These are phyloP conservation scores for Heteropelma amictum DNA, from an alignment of 2,888 invertebrate species.

Conservation along the genomic window DNA sequence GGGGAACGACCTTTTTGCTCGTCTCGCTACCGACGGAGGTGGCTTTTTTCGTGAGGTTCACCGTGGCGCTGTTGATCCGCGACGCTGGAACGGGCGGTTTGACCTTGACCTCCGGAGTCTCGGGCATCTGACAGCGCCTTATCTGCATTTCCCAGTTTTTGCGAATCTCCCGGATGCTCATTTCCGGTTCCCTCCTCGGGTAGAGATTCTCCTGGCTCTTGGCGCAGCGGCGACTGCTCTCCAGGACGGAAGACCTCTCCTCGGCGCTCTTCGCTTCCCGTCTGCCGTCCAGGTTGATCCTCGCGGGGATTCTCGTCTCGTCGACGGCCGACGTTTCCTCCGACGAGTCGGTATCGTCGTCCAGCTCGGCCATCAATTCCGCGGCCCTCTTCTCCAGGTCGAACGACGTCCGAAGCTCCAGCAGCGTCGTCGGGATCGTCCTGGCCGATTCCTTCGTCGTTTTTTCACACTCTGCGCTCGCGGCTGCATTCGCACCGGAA, in stretches of 20 bases:
- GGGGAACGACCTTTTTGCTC: no score
- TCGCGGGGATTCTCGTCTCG: constrained; percentile 50
- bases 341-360: constrained; percentile 73
- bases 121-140: constrained; percentile 44
- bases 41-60: constrained; percentile 42
- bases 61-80: constrained; percentile 54
- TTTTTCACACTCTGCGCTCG: constrained; percentile 52
- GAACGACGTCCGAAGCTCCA: constrained; percentile 69
- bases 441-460: constrained; percentile 64
- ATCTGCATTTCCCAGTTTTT: constrained; percentile 73
- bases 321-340: constrained; percentile 64
- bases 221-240: constrained; percentile 59
- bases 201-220: constrained; percentile 66
- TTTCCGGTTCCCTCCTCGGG: constrained; percentile 61
- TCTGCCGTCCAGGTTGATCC: constrained; percentile 41
- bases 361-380: constrained; percentile 71
- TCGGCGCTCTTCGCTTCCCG: constrained; percentile 46
- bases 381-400: constrained; percentile 72
- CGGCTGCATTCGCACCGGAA: constrained; percentile 2
- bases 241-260: constrained; percentile 47
- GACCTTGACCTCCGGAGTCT: constrained; percentile 40
- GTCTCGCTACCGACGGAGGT: constrained; percentile 1
- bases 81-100: constrained; percentile 16
- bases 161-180: constrained; percentile 70
- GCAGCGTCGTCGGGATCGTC: constrained; percentile 66